Conservation (phyloP, 2,888 invertebrate species). For the Phrixothrix hirtus region DNA sequence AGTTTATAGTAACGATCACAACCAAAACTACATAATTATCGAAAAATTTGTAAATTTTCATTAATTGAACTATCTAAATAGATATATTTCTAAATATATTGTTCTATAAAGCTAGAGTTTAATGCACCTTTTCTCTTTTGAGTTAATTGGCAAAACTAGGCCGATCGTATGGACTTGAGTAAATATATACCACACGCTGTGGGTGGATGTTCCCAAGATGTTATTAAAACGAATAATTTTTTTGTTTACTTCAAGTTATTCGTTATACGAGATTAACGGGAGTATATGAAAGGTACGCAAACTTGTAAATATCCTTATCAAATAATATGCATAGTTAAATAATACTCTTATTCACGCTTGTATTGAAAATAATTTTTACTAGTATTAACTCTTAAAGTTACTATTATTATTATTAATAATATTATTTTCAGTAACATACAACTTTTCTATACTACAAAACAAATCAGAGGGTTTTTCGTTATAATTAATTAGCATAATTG, state of each 20-base stretch:
- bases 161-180: constrained; percentile 35
- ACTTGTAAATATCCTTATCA: constrained; percentile 43
- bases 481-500: constrained; percentile 17
- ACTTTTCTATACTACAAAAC: constrained; percentile 18
- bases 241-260: constrained; percentile 2
- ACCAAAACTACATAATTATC: constrained; percentile 17
- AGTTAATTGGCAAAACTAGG: constrained; percentile 44
- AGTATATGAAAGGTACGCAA: constrained; percentile 41
- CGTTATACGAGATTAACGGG: constrained; percentile 27
- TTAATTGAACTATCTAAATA: constrained; percentile 30
- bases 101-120: constrained; percentile 37
- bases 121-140: constrained; percentile 37
- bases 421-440: constrained; percentile 19
- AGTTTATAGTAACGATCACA: constrained; percentile 9
- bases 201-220: constrained; percentile 22
- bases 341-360: constrained; percentile 43
- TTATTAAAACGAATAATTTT: constrained; percentile 43
- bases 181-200: constrained; percentile 26
- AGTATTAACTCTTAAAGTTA: constrained; percentile 39
- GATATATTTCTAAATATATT: constrained; percentile 21
- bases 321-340: constrained; percentile 46
- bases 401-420: constrained; percentile 33
- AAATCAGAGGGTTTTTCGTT: constrained; percentile 48
- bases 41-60: constrained; percentile 37
- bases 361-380: constrained; percentile 51